Base-by-base conservation (phyloP, 2,113 vertebrate species). In the Forbesichthys papilliferus region DNA sequence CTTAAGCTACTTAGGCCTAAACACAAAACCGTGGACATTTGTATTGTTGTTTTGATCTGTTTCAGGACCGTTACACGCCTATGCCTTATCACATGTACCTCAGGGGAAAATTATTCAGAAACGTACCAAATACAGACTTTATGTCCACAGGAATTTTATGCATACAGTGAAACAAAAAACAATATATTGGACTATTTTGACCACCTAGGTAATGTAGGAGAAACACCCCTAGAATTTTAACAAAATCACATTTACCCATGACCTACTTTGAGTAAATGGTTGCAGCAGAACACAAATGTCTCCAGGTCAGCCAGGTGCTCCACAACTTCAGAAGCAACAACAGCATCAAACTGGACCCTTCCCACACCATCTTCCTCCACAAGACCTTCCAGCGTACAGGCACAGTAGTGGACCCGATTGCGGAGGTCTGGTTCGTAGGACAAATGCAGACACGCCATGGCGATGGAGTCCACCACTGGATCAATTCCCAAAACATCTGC, bases 241-340 rank as follows among this genome's bases (percentile, higher is more conserved):
- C 58, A 14, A 68, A 27, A 61, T 64, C 73, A 64, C 61, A 60
- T 16, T 2, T n/a, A 63, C 48, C 70, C 3, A 0, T 55, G 18
- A 74, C 66, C 53, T 90, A 98, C 98, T 94, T 98, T 98, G 76
- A 99, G 90, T 75, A 96, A 89, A 51, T 84, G 88, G 78, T 77
- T 87, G 86, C 96, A 97, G 91, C 93, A 96, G 86, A 87, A 90
- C 78, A 95, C 87, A 65, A 99, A 98, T 10, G 62, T 91, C 86
- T 97, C 96, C 81, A 97, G 83, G 82, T 99, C 92, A 67, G 86
- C 86, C 84, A 98, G 95, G 90, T 99, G 98, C 78, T 99, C 98
- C 74, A 98, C 90, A 75, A 99, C 95, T 91, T 99, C 98, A 18
- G 97, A 99, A 46, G 97, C 97, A 74, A 99, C 83, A 0, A 99